Conservation (phyloP, 2,113 vertebrate species). For the Albula goreensis region DNA sequence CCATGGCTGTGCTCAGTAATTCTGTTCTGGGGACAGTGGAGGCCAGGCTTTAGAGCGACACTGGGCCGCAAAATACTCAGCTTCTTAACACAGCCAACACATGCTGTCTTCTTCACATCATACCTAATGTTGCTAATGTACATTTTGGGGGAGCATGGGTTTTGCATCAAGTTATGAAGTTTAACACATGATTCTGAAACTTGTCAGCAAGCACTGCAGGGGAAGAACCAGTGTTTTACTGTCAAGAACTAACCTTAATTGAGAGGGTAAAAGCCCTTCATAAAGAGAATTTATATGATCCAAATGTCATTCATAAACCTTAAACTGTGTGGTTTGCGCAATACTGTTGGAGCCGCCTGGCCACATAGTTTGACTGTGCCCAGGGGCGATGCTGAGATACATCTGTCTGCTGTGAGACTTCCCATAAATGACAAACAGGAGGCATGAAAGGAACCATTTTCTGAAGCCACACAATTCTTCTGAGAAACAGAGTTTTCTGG, state of each 20-base stretch:
- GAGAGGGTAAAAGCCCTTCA: constrained; percentile 30
- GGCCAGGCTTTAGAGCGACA: constrained; percentile 36
- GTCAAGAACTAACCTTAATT: constrained; percentile 28
- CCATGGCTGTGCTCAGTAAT: constrained; percentile 44
- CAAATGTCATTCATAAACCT: constrained; percentile 47
- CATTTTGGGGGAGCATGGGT: neutral
- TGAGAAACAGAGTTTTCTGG: constrained; percentile 56
- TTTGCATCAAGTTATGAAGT: constrained; percentile 41
- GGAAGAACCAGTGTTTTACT: neutral
- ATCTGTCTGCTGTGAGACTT: constrained; percentile 50
- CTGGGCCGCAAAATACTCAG: constrained; percentile 40
- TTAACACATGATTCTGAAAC: constrained; percentile 36
- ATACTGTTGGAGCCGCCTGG: constrained; percentile 41
- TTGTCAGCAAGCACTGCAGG: constrained; percentile 26
- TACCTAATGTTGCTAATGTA: neutral
- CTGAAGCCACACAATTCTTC: constrained; percentile 40
- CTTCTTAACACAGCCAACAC: neutral
- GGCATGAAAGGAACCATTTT: constrained; percentile 47
- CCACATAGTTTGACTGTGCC: constrained; percentile 47
- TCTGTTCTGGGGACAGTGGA: constrained; percentile 49
- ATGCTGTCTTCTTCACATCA: neutral
- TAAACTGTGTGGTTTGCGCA: constrained; percentile 53
- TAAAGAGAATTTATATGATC: constrained; percentile 51
- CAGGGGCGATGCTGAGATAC: constrained; percentile 48
- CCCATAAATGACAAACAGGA: constrained; percentile 58